A percentile compares a stretch with the other conserved stretches of the same genome.
phyloP scores from a whole-genome alignment of 2,113 vertebrate genomes.

The Prinia subflava region DNA sequence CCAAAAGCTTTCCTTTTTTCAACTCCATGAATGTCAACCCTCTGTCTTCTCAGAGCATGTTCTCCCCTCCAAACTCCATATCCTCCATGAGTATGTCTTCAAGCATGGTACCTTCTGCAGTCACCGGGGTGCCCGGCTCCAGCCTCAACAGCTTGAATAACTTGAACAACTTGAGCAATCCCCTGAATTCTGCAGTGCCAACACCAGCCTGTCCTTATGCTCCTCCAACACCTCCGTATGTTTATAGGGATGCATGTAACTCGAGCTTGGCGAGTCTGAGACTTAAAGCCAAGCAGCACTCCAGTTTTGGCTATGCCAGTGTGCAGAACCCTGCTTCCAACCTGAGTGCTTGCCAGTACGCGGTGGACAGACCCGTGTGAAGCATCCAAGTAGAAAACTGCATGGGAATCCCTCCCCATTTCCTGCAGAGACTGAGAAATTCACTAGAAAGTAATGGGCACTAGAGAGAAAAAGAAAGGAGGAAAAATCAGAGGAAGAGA shows the following conservation, averaged over 20 bases:
- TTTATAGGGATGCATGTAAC: slow-evolving; percentile 99
- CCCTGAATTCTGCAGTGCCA: slow-evolving; percentile 96
- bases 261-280: slow-evolving; percentile 99
- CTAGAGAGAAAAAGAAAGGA: slow-evolving; percentile 67
- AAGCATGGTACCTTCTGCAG: slow-evolving; percentile 95
- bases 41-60: slow-evolving; percentile 97
- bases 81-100: slow-evolving; percentile 98
- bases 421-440: slow-evolving; percentile 65
- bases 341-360: slow-evolving; percentile 98
- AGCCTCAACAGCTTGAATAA: slow-evolving; percentile 98
- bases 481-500: not conserved
- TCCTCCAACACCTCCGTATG: slow-evolving; percentile 95
- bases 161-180: slow-evolving; percentile 99
- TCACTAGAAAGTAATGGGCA: slow-evolving; percentile 73
- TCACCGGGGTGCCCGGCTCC: slow-evolving; percentile 92
- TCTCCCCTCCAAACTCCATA: slow-evolving; percentile 97
- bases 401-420: slow-evolving; percentile 64
- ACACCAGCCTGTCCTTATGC: slow-evolving; percentile 94
- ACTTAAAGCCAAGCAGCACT: slow-evolving; percentile 99
- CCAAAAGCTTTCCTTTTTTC: slow-evolving; percentile 99
- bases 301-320: slow-evolving; percentile 98
- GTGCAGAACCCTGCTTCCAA: slow-evolving; percentile 97
- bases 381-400: slow-evolving; percentile 14
- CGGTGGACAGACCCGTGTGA: slow-evolving; percentile 98
- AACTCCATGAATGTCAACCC: slow-evolving; percentile 99